A percentile compares a stretch with the other conserved stretches of the same genome.
phyloP scores from a whole-genome alignment of 1,140 invertebrate genomes.

The Magallana gigas region DNA sequence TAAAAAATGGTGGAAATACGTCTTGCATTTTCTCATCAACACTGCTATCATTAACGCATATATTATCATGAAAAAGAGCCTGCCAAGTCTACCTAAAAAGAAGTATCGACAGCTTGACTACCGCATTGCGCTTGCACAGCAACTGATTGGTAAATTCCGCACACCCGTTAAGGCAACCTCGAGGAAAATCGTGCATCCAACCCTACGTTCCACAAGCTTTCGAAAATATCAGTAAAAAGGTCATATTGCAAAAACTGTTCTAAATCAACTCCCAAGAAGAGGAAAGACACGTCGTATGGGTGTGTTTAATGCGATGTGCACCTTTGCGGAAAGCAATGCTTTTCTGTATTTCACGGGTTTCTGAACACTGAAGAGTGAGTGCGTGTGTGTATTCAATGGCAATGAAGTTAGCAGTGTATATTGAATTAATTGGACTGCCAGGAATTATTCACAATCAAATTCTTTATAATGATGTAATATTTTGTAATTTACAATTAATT shows the following conservation, averaged over 20 bases:
- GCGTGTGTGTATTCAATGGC: too few relatives aligned
- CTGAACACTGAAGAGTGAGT: too few relatives aligned
- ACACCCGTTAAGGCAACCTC: too few relatives aligned
- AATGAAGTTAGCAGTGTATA: too few relatives aligned
- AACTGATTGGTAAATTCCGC: too few relatives aligned
- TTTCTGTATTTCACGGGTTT: neutral
- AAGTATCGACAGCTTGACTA: conserved; percentile 10
- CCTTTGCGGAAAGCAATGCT: neutral
- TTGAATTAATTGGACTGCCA: too few relatives aligned
- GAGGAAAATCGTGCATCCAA: neutral
- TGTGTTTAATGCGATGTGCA: neutral
- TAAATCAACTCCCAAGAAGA: neutral
- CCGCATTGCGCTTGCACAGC: neutral
- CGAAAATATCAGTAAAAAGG: neutral
- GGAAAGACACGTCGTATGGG: neutral
- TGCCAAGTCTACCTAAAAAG: neutral
- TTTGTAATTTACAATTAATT: too few relatives aligned
- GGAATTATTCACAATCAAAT: too few relatives aligned
- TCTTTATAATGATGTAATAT: too few relatives aligned
- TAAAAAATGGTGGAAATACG: too few relatives aligned
- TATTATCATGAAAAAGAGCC: neutral
- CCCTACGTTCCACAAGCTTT: neutral
- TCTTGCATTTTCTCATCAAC: too few relatives aligned
- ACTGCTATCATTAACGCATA: neutral
- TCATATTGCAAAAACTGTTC: neutral